Conservation (phyloP, 2,113 vertebrate species). For the Ailuropoda melanoleuca region DNA sequence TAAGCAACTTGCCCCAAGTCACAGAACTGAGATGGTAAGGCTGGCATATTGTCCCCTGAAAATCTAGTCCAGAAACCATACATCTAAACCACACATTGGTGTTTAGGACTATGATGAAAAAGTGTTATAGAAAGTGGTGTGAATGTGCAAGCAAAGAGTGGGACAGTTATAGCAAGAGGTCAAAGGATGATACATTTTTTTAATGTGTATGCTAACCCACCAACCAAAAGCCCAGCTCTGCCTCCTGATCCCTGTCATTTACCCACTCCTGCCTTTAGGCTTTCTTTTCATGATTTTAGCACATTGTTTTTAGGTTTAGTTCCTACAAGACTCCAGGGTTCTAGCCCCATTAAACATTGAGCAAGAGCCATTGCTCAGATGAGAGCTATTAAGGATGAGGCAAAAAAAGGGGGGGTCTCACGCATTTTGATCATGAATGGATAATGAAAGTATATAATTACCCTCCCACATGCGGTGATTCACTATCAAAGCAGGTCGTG, state of each 20-base stretch:
- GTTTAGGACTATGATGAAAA: background rate
- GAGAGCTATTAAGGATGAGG: background rate
- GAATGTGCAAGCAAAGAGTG: background rate
- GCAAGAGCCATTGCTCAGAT: background rate
- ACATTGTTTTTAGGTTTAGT: background rate
- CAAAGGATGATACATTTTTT: background rate
- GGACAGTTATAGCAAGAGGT: background rate
- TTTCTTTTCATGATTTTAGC: background rate
- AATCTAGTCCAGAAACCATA: background rate
- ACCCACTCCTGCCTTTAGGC: background rate
- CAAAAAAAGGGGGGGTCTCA: background rate
- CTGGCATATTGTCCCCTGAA: background rate
- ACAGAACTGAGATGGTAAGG: background rate
- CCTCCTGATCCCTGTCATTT: conserved; percentile 19
- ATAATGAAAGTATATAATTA: background rate
- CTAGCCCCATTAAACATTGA: background rate
- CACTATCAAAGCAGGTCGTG: background rate
- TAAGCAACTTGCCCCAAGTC: background rate
- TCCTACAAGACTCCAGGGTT: background rate
- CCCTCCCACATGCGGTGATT: background rate
- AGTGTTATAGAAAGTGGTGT: background rate
- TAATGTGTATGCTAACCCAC: background rate
- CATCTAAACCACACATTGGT: background rate
- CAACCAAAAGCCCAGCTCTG: background rate
- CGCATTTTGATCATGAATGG: background rate